Percentiles rank a stretch among this genome's conserved stretches.
phyloP scores from a whole-genome alignment of 1,140 invertebrate genomes.

The Samia ricini region DNA sequence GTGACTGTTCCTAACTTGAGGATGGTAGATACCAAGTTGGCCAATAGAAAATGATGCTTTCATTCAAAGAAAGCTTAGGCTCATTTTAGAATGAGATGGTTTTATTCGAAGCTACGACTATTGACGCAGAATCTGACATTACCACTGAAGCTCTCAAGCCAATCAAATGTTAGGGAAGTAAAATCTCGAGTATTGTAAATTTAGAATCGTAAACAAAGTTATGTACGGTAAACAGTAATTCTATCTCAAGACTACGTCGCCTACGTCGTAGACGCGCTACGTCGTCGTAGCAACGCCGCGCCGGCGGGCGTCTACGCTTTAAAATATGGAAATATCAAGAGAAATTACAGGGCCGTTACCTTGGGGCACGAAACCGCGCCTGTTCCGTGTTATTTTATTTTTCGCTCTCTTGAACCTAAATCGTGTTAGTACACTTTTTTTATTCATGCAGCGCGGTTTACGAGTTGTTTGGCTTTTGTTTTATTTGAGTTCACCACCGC shows the following conservation, averaged over 20 bases:
- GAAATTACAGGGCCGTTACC: slow-evolving; percentile 62
- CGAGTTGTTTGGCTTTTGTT: slow-evolving; percentile 63
- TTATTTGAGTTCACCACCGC: slow-evolving; percentile 42
- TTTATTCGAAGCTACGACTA: too few relatives aligned
- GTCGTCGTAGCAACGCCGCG: slow-evolving; percentile 57
- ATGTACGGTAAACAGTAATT: slow-evolving; percentile 24
- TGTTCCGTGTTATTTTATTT: slow-evolving; percentile 73
- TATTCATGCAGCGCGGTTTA: slow-evolving; percentile 46
- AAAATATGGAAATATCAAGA: slow-evolving; percentile 73
- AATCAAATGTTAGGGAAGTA: too few relatives aligned
- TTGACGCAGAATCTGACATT: too few relatives aligned
- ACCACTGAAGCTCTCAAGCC: too few relatives aligned
- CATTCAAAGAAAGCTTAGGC: too few relatives aligned
- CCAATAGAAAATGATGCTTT: too few relatives aligned
- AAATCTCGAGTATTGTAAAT: too few relatives aligned
- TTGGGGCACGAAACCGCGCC: slow-evolving; percentile 62
- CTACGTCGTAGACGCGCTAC: slow-evolving; percentile 49
- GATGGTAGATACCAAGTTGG: too few relatives aligned
- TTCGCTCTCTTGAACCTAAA: slow-evolving; percentile 71
- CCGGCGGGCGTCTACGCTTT: slow-evolving; percentile 65
- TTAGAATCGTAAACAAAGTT: too few relatives aligned
- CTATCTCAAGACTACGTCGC: slow-evolving; percentile 24
- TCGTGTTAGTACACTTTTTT: slow-evolving; percentile 69
- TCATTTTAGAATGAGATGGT: too few relatives aligned
- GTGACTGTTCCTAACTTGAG: too few relatives aligned